Evolutionary conservation across 2,797 vertebrate species (phyloP).

Genomic region (Manis pentadactyla): DNA sequence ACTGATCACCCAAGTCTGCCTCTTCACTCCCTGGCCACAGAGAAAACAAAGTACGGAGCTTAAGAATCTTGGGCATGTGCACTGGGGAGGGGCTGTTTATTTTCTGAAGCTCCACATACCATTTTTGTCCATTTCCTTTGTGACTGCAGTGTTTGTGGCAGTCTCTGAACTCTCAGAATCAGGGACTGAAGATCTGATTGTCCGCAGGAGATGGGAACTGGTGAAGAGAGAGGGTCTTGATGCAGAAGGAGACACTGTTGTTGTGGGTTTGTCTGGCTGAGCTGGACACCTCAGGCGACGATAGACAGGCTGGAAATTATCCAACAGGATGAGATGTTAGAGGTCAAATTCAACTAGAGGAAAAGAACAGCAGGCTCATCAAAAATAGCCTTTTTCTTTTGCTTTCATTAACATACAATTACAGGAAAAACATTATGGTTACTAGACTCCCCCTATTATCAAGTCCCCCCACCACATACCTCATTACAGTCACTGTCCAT

Average conservation of each 20-base stretch:
- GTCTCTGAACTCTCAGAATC: conserved; percentile 81
- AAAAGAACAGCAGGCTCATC: neutral
- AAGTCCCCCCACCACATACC: no score
- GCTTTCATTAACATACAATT: no score
- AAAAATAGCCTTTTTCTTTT: neutral
- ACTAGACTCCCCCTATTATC: no score
- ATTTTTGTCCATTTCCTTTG: conserved; percentile 85
- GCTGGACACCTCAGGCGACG: conserved; percentile 82
- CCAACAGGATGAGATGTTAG: neutral
- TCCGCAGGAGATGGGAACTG: conserved; percentile 81
- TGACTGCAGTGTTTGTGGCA: conserved; percentile 61
- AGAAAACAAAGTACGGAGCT: conserved; percentile 19
- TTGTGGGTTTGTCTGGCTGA: conserved; percentile 85
- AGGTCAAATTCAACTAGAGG: neutral
- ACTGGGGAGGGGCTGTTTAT: no score
- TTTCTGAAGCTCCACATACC: conserved; percentile 77
- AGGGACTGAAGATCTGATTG: conserved; percentile 77
- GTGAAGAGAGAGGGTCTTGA: conserved; percentile 84
- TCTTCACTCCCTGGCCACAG: conserved; percentile 85
- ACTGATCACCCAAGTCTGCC: conserved; percentile 86
- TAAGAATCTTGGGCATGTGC: neutral
- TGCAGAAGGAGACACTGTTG: conserved; percentile 82
- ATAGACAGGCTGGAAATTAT: conserved; percentile 81
- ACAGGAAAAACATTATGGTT: no score
- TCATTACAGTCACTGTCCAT: no score